Base-by-base conservation (phyloP, 2,113 vertebrate genomes). In the Siniperca knerii region DNA sequence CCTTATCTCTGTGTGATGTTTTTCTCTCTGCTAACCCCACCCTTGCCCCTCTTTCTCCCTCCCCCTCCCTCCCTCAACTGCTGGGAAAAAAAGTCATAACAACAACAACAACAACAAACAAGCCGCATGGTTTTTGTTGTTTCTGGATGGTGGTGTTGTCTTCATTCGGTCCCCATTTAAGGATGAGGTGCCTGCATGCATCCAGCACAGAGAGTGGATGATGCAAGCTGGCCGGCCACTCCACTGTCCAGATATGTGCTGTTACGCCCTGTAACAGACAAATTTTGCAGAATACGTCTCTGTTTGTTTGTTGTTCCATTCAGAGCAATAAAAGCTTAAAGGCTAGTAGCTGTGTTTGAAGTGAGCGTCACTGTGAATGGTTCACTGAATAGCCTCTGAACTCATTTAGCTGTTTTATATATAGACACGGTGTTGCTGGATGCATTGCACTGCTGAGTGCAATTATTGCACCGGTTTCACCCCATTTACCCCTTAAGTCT, bases 91-190 rank as follows among this genome's bases (percentile, higher is more conserved):
- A 71, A 89, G 48, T 64, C 73, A 79, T 90, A 92, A 92, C 92
- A 93, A 94, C 89, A 93, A 92, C 88, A 91, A 93, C 92, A 93
- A 94, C 89, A 93, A 92, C 88, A 91, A 93, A 83, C 83, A 91
- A 82, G 75, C 86, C 91, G 65, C 91, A 55, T 95, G 92, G 75
- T 87, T 92, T 81, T 87, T 94, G 88, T 94, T 92, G 84, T 83
- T 86, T 75, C 25, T 83, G 84, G 4, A 29, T 64, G 76, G 20
- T 75, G 54, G 65, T 77, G 79, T 81, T 73, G 60, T 87, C 77
- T 62, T 35, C 7, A 71, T 52, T 68, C 69, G 6, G 64, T 79
- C 68, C 73, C n/a, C 11, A 25, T n/a, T 46, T 25, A 16, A 55
- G 69, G 76, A 67, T 42, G 44, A 71, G 42, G 13, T 64, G 54